These are phyloP conservation scores for Amblyraja radiata DNA, from an alignment of 2,797 vertebrate genomes.

Conservation along the genomic window DNA sequence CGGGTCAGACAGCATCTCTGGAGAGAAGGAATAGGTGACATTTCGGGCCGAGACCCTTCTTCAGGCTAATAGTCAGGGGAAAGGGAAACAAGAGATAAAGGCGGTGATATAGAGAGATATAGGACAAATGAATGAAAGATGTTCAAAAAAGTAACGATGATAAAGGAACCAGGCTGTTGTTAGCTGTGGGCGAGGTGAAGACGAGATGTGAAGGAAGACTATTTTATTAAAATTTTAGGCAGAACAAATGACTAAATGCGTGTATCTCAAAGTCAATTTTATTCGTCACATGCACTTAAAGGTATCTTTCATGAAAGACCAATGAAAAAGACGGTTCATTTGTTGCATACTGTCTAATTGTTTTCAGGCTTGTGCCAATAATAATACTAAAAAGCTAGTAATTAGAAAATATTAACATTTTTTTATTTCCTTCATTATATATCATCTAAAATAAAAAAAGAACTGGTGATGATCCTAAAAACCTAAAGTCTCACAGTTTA, in stretches of 20 bases:
- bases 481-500: background rate
- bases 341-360: background rate
- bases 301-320: background rate
- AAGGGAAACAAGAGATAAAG: too few relatives aligned
- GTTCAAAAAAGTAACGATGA: too few relatives aligned
- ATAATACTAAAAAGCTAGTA: background rate
- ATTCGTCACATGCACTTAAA: too few relatives aligned
- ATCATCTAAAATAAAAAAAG: background rate
- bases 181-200: background rate
- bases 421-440: background rate
- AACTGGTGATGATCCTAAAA: background rate
- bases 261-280: too few relatives aligned
- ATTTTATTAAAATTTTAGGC: background rate
- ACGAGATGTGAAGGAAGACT: background rate
- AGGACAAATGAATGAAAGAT: too few relatives aligned
- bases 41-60: too few relatives aligned
- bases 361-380: background rate
- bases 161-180: too few relatives aligned
- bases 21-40: too few relatives aligned
- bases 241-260: background rate
- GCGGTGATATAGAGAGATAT: too few relatives aligned
- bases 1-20: too few relatives aligned
- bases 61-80: too few relatives aligned
- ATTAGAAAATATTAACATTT: background rate
- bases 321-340: background rate